Evolutionary conservation across 1,140 invertebrate genomes (phyloP), one percentile per base, ranked within the genome.

Genomic region (Ephestia elutella): DNA sequence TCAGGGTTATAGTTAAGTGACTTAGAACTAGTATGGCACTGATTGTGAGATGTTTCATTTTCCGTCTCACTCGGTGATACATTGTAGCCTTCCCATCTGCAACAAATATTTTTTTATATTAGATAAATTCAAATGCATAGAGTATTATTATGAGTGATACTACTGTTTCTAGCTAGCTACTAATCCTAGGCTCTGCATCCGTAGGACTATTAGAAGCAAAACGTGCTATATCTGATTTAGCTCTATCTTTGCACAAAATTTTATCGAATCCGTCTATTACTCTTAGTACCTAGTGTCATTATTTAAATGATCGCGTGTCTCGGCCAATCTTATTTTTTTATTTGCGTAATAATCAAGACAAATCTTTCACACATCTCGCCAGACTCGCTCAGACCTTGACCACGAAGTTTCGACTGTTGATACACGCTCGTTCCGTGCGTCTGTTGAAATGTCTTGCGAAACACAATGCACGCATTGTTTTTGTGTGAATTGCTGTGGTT

Each of bases 11-110:
- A 54, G 65, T 28, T 10, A 63, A 55, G 49, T 58, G 67, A 62
- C 64, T 59, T 65, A 73, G 64, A 32, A 80, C 17, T 66, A 80
- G 54, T 64, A 82, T 70, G 58, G 69, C 69, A 73, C 68, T 57
- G 28, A 73, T 0, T 44, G 38, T 35, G 48, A 69, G 57, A 49
- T 65, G 35, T 59, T 55, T 70, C 75, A 83, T 80, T 76, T 82
- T 86, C 78, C 76, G 60, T 63, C 79, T 75, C 67, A 73, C 77
- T 54, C 74, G 63, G 53, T 79, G 73, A 60, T 79, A 80, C 79
- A 80, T 82, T 56, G 70, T 74, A 44, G 48, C 63, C 54, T 54
- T 54, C 62, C 66, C 77, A 82, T 82, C 83, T 86, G 81, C 54
- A 84, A 81, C 62, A 72, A 75, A 64, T 62, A 19, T 44, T 48